Evolutionary conservation across 2,797 vertebrate species (phyloP), one percentile per base, ranked within the genome.

Genomic region (Schizothorax lantsangensis): DNA sequence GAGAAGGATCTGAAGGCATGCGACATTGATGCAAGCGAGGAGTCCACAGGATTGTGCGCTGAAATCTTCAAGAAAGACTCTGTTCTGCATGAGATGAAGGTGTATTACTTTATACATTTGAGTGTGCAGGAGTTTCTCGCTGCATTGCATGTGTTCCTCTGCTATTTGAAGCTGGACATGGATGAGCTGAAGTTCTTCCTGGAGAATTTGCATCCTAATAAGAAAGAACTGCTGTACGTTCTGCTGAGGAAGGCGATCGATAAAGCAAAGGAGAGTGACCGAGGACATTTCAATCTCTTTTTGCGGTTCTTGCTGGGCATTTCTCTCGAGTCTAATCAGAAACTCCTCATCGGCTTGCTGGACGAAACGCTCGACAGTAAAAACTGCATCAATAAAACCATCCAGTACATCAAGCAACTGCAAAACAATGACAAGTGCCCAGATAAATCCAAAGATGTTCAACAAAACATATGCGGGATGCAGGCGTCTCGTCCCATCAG

Each of bases 91-190:
- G n/a, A 86, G 33, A 69, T 49, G 62, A 91, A 91, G 82, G 69
- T 88, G 9, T 91, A 79, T 73, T 88, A 85, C 57, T 90, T 91
- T 45, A 78, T 88, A n/a, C 88, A 87, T 33, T 52, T 90, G 6
- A 88, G 81, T 84, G 66, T 91, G 40, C 87, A 91, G 30, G 90
- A 91, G 69, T 91, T 88, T 36, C 84, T 91, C 1, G 87, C 90
- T n/a, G 91, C 91, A 2, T 47, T 91, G 23, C 79, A 90, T 38
- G 83, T 88, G 23, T 91, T 89, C 45, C 68, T 78, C n/a, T 82
- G 77, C 30, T 90, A 77, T 26, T 40, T 83, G 14, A 87, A 33
- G 69, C 77, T 52, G 26, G 52, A 78, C 7, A 79, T 73, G 62
- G 52, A 59, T 0, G 80, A 77, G 5, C 62, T 90, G 15, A 23